phyloP scores from a whole-genome alignment of 2,888 invertebrate genomes.

The Papilio gigon region DNA sequence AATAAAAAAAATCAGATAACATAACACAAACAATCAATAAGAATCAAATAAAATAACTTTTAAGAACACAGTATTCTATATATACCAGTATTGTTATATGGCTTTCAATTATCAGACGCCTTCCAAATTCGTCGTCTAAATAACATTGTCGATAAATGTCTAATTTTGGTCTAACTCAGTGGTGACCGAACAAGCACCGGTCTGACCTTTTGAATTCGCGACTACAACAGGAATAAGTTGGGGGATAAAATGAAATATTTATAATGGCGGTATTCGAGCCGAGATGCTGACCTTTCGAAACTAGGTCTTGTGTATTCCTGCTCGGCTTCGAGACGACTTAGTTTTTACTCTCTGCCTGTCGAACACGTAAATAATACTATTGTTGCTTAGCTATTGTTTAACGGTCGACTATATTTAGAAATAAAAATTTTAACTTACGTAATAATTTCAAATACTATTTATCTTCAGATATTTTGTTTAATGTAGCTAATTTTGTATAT shows the following conservation, averaged over 20 bases:
- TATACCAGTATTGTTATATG: no score
- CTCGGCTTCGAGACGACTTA: slow-evolving; percentile 4
- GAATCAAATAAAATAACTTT: no score
- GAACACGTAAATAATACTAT: neutral
- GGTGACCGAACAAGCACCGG: slow-evolving; percentile 37
- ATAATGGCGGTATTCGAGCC: slow-evolving; percentile 45
- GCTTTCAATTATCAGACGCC: neutral
- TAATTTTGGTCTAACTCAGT: slow-evolving; percentile 42
- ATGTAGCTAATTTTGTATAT: neutral
- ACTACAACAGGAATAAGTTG: slow-evolving; percentile 42
- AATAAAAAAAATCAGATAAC: no score
- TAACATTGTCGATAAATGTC: slow-evolving; percentile 21
- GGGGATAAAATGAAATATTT: slow-evolving; percentile 49
- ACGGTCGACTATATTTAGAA: neutral
- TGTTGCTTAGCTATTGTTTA: neutral
- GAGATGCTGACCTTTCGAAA: slow-evolving; percentile 45
- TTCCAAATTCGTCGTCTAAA: slow-evolving; percentile 15
- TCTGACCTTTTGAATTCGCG: slow-evolving; percentile 43
- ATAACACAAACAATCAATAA: no score
- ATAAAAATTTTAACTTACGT: neutral
- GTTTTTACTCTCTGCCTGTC: neutral
- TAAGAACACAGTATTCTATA: no score
- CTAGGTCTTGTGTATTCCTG: slow-evolving; percentile 43
- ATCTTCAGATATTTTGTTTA: no score
- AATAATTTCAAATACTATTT: no score